Evolutionary conservation across 2,113 vertebrate species (phyloP).

Genomic region (Gallinago jamesoni): DNA sequence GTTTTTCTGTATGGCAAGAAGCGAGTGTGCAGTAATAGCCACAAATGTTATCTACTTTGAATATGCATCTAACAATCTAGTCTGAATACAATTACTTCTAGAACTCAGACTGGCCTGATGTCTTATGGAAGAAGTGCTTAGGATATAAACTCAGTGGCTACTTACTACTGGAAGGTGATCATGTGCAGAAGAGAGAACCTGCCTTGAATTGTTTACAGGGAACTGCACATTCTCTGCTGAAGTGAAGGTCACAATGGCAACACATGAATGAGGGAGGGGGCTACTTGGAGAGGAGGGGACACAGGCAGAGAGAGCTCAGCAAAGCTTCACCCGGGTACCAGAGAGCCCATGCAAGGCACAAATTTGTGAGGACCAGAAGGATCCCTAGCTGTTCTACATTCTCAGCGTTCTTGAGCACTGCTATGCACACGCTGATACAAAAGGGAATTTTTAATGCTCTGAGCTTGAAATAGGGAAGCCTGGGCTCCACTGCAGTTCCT

Average conservation of each 20-base stretch:
- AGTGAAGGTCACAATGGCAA: background rate
- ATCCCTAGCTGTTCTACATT: background rate
- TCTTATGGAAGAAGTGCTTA: background rate
- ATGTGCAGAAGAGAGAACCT: background rate
- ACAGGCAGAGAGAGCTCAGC: background rate
- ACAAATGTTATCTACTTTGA: background rate
- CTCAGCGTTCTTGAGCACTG: background rate
- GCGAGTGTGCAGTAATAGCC: background rate
- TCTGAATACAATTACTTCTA: background rate
- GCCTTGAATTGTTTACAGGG: background rate
- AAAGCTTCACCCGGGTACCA: background rate
- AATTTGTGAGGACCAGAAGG: background rate
- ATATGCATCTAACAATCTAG: background rate
- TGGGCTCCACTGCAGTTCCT: background rate
- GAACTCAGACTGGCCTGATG: background rate
- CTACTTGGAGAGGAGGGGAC: background rate
- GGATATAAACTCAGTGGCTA: background rate
- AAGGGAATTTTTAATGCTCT: background rate
- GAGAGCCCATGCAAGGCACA: background rate
- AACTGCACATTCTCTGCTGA: background rate
- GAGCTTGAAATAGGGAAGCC: background rate
- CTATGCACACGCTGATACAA: background rate
- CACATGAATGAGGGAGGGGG: rapidly evolving
- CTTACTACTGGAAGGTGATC: background rate
- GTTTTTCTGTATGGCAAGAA: background rate